phyloP scores from a whole-genome alignment of 2,888 invertebrate species.

The Epirrita christyi region DNA sequence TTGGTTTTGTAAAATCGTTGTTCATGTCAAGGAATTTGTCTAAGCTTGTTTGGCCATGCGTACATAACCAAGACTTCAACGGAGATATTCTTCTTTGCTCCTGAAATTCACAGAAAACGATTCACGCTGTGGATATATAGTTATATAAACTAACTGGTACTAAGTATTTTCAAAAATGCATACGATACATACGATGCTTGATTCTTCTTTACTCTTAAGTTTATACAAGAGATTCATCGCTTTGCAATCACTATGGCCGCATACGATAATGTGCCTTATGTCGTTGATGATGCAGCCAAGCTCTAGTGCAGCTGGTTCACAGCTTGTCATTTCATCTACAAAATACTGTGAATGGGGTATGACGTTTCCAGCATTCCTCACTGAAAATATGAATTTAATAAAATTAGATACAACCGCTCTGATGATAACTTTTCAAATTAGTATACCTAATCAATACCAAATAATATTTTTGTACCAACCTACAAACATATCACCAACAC shows the following conservation, averaged over 20 bases:
- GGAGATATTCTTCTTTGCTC: slow-evolving; percentile 93
- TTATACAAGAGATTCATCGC: slow-evolving; percentile 97
- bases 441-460: slow-evolving; percentile 1
- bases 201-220: slow-evolving; percentile 91
- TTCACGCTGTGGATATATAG: too few species aligned
- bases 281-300: slow-evolving; percentile 96
- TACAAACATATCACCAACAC: slow-evolving; percentile 99
- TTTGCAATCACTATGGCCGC: slow-evolving; percentile 99
- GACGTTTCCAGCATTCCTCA: slow-evolving; percentile 98
- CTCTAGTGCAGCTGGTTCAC: slow-evolving; percentile 98
- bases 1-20: slow-evolving; percentile 87
- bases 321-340: slow-evolving; percentile 93
- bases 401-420: not conserved
- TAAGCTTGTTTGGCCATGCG: slow-evolving; percentile 92
- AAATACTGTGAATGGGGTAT: slow-evolving; percentile 96
- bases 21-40: slow-evolving; percentile 92
- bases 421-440: not conserved
- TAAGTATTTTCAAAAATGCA: too few species aligned
- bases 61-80: slow-evolving; percentile 95
- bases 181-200: slow-evolving; percentile 70
- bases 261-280: slow-evolving; percentile 96
- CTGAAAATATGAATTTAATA: slow-evolving; percentile 79
- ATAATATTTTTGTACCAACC: slow-evolving; percentile 81
- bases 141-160: too few species aligned
- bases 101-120: slow-evolving; percentile 71